Evolutionary conservation across 2,888 invertebrate genomes (phyloP).

Genomic region (Tinea trinotella): DNA sequence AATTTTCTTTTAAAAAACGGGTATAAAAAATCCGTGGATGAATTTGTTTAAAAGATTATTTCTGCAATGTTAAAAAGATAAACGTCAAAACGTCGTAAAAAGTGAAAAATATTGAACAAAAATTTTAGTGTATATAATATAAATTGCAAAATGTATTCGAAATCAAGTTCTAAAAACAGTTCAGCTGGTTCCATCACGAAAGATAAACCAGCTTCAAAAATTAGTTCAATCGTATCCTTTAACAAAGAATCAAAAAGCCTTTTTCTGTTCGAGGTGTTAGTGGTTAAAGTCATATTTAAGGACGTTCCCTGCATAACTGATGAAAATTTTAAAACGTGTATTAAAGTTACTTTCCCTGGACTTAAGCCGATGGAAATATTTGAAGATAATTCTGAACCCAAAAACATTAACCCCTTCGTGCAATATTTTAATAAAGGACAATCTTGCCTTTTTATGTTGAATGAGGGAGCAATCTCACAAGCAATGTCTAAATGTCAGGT

Average conservation of each 20-base stretch:
- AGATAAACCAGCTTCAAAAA: too few species aligned
- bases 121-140: too few species aligned
- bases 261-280: constrained; percentile 76
- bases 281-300: constrained; percentile 62
- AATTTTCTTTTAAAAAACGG: too few species aligned
- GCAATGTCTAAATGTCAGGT: constrained; percentile 71
- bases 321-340: constrained; percentile 70
- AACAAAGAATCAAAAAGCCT: constrained; percentile 44
- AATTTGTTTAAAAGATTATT: too few species aligned
- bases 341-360: constrained; percentile 72
- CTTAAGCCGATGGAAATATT: constrained; percentile 74
- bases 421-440: constrained; percentile 75
- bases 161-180: too few species aligned
- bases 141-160: too few species aligned
- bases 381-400: constrained; percentile 63
- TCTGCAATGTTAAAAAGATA: too few species aligned
- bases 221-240: background rate
- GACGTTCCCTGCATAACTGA: constrained; percentile 59
- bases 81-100: too few species aligned
- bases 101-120: too few species aligned
- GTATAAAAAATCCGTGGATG: too few species aligned
- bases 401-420: constrained; percentile 48
- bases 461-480: constrained; percentile 61
- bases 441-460: constrained; percentile 78
- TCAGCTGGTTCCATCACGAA: too few species aligned